These are phyloP conservation scores for pig (Sus scrofa) DNA, from an alignment of 2,113 vertebrate species.

Conservation along the genomic window DNA sequence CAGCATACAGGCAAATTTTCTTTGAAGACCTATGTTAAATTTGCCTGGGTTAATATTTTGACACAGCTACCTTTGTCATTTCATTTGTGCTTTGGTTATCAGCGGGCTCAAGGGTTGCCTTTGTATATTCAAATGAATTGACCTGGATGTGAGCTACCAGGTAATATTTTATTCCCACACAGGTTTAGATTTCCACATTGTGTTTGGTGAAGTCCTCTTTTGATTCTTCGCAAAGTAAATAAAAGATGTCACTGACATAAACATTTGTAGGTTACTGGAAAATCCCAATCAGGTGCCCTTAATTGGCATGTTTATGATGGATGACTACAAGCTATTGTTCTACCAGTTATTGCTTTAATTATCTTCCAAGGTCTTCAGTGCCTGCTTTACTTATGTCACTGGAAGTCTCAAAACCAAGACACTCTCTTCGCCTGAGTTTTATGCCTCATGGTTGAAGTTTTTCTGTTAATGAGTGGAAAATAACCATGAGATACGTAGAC, in stretches of 20 bases:
- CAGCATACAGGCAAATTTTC: constrained; percentile 51
- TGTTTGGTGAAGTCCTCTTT: constrained; percentile 53
- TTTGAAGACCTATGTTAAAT: constrained; percentile 45
- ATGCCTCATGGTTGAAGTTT: constrained; percentile 51
- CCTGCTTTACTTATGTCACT: constrained; percentile 50
- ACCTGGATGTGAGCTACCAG: constrained; percentile 29
- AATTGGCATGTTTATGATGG: constrained; percentile 32
- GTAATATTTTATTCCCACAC: constrained; percentile 39
- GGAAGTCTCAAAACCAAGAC: constrained; percentile 62
- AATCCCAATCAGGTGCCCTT: constrained; percentile 2
- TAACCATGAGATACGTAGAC: constrained; percentile 29
- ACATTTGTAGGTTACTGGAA: constrained; percentile 51
- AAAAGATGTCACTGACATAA: constrained; percentile 23
- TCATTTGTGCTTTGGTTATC: constrained; percentile 50
- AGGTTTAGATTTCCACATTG: not conserved
- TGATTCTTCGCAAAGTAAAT: constrained; percentile 42
- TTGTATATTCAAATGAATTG: constrained; percentile 47
- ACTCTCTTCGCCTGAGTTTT: constrained; percentile 43
- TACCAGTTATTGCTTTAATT: constrained; percentile 43
- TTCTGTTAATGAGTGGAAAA: constrained; percentile 45
- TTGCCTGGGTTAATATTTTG: constrained; percentile 43
- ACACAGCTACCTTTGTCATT: constrained; percentile 29
- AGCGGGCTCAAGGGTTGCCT: constrained; percentile 1
- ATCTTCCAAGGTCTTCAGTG: constrained; percentile 45
- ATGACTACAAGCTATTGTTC: constrained; percentile 48